Base-by-base conservation (phyloP, 2,113 vertebrate species). In the Addax nasomaculatus region DNA sequence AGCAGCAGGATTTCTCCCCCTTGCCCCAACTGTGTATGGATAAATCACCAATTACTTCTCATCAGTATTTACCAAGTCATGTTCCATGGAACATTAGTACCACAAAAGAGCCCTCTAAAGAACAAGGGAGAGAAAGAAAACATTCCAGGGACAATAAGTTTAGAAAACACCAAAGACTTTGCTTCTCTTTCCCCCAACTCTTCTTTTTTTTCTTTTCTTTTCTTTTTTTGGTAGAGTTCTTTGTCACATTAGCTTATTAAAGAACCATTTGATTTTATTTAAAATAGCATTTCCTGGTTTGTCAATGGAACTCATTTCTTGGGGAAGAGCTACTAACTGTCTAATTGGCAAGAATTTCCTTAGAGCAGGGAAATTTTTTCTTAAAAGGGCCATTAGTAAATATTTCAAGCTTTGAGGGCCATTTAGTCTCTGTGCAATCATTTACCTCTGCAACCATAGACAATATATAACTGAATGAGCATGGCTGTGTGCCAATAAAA, bases 241-340 rank as follows among this genome's bases (percentile, higher is more conserved):
- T 60, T 58, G 36, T 62, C 2, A 2, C 39, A 62, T 73, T 95
- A 70, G 1, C 33, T 84, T 93, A 87, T 47, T 89, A 33, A 33
- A 80, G 47, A 80, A 80, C 29, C 43, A 76, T 85, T 62, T 81
- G 43, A 67, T 89, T 90, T 96, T 57, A 67, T 87, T 93, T 89
- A 81, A 83, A 97, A 90, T 70, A 62, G 51, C 9, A 80, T 58
- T 93, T 96, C 36, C 62, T 30, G 90, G 53, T 76, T 86, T 94
- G 17, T 92, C 60, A 81, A 49, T 6, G 16, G 15, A 84, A 45
- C 12, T 25, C 4, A 25, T 88, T 89, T 79, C 33, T 62, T 30
- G 51, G 16, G 36, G n/a, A 87, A 87, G 1, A 84, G 29, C n/a
- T 83, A 60, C 3, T 30, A 53, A 90, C 29, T 29, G 3, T 36